phyloP scores from a whole-genome alignment of 2,888 invertebrate species.

The Amaurobius ferox region DNA sequence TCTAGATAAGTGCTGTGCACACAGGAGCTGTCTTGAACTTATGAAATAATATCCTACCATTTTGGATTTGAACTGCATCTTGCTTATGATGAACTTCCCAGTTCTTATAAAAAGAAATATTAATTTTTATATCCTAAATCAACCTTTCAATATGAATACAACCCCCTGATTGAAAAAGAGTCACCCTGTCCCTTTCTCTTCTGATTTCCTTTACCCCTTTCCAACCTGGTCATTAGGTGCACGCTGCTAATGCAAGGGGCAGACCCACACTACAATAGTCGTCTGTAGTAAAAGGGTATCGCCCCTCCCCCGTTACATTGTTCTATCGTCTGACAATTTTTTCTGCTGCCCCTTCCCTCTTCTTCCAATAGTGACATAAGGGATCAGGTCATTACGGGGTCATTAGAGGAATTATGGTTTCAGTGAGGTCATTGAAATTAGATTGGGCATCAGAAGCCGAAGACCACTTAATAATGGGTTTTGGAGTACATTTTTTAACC shows the following conservation, averaged over 20 bases:
- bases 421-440: background rate
- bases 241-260: constrained; percentile 42
- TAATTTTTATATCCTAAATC: no score
- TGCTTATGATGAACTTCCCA: no score
- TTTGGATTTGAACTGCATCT: no score
- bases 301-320: constrained; percentile 26
- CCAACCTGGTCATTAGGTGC: constrained; percentile 38
- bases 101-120: no score
- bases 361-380: constrained; percentile 5
- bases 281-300: constrained; percentile 32
- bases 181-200: background rate
- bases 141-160: background rate
- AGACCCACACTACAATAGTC: background rate
- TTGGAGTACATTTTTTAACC: background rate
- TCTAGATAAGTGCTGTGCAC: no score
- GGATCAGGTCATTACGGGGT: constrained; percentile 28
- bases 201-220: constrained; percentile 53
- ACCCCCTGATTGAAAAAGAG: background rate
- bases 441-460: background rate
- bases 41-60: no score
- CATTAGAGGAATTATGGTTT: constrained; percentile 19
- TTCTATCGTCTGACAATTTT: background rate
- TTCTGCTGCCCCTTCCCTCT: background rate
- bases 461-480: background rate
- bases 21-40: no score